Base-by-base conservation (phyloP, 2,113 vertebrate species). In the Pterocles orientalis region DNA sequence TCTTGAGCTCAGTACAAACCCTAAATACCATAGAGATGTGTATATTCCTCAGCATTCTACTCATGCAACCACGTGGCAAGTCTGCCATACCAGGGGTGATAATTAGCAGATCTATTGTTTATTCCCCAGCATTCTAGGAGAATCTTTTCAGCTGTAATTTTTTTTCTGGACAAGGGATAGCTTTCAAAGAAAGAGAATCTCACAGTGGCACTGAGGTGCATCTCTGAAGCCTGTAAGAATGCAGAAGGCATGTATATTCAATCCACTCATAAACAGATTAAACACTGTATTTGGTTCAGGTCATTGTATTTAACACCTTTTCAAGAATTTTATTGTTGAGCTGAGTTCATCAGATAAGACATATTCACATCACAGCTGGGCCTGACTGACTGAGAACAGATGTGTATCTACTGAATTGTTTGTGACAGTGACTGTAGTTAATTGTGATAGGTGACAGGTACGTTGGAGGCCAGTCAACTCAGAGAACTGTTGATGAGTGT, bases 391-490 rank as follows among this genome's bases (percentile, higher is more conserved):
- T 92, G 73, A 93, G 73, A 80, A 82, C 86, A 96, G 84, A 95
- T 91, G 88, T 94, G 70, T 17, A 51, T 86, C 86, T 72, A 54
- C 36, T 58, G 91, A 94, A 96, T 94, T 84, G 70, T 84, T 92
- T 93, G 92, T 91, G 95, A 96, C 95, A 94, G 92, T 23, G 9
- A 92, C 88, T 79, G 73, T 94, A 89, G 83, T 94, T 97, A 97
- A 95, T 96, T 94, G 86, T 96, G 88, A 95, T 96, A 77, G 77
- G 69, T 92, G 96, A 95, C 94, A 95, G 93, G 92, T 79, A 94
- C 1, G 0, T 95, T 91, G 88, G 80, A 96, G 88, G 77, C 94
- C 91, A 94, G 83, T 87, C 86, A 87, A n/a, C 73, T 92, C 83
- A 82, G 56, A 76, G 83, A 91, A 91, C 80, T 92, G 80, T 72